Evolutionary conservation across 2,113 vertebrate species (phyloP), one percentile per base, ranked within the genome.

Genomic region (Hemibagrus wyckioides): DNA sequence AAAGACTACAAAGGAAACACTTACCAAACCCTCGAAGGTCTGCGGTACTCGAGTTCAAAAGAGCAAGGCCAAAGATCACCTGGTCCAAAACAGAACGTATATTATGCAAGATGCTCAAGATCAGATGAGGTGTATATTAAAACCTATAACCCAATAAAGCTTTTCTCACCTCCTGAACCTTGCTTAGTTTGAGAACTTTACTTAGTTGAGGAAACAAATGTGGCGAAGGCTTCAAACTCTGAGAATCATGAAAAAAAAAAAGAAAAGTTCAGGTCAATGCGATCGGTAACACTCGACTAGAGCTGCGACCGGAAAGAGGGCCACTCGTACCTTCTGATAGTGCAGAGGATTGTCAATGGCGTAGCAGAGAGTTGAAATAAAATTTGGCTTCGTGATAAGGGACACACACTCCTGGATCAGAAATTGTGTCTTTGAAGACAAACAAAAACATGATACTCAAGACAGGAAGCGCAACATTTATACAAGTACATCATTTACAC

Each of bases 101-200:
- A 52, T 87, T n/a, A 81, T 61, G 2, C 4, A 48, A 52, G 83
- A 41, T 44, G 13, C 33, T 76, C n/a, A 28, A 41, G 57, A 67
- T 28, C 14, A 80, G 11, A 77, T 1, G n/a, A n/a, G n/a, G n/a
- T 54, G 8, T 54, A 33, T 79, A 30, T 54, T n/a, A 52, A 4
- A 79, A 1, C 15, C 33, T 17, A 52, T 19, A 52, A 2, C n/a
- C 4, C 25, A 11, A 8, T 59, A 13, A 81, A 28, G 21, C 33
- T 1, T 23, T 15, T 54, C 91, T 93, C 91, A 97, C 98, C 96
- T 99, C 98, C 94, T 99, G 98, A 93, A 99, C 98, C 93, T 99
- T 99, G 95, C 97, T 99, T 95, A 99, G 96, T 92, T 99, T 99
- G 89, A 99, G 97, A 94, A 99, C 98, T 97, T 99, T 99, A 97